These are phyloP conservation scores for Kradibia gibbosae DNA, from an alignment of 1,140 invertebrate genomes.

Conservation along the genomic window DNA sequence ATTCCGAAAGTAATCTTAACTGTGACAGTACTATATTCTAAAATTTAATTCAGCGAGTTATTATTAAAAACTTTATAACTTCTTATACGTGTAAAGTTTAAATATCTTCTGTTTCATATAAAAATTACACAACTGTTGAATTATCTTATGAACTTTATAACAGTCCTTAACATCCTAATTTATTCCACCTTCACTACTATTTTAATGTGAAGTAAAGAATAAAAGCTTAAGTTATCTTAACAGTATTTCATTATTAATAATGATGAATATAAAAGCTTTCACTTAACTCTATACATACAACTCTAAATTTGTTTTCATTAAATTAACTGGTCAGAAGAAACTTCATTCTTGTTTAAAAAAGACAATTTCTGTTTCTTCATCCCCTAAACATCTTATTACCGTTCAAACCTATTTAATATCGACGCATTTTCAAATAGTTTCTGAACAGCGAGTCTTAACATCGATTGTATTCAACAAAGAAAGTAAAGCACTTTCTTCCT, in stretches of 20 bases:
- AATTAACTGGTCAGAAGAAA: background rate
- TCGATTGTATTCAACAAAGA: too few relatives aligned
- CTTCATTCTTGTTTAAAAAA: background rate
- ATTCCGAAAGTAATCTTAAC: background rate
- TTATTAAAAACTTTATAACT: constrained; percentile 13
- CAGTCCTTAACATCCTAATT: constrained; percentile 8
- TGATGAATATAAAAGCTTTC: background rate
- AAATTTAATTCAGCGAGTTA: background rate
- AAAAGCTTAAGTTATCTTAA: background rate
- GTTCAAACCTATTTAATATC: background rate
- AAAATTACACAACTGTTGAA: constrained; percentile 7
- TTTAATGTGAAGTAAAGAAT: background rate
- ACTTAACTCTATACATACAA: background rate
- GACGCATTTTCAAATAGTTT: background rate
- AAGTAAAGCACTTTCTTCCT: background rate
- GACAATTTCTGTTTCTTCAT: background rate
- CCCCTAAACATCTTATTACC: background rate
- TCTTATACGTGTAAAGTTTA: constrained; percentile 1
- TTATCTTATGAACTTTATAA: constrained; percentile 14
- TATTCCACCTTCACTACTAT: background rate
- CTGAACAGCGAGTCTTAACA: too few relatives aligned
- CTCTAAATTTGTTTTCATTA: background rate
- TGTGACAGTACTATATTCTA: background rate
- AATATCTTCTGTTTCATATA: constrained; percentile 16
- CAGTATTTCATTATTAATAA: background rate